Base-by-base conservation (phyloP, 2,113 vertebrate species). In the Tamias sibiricus region DNA sequence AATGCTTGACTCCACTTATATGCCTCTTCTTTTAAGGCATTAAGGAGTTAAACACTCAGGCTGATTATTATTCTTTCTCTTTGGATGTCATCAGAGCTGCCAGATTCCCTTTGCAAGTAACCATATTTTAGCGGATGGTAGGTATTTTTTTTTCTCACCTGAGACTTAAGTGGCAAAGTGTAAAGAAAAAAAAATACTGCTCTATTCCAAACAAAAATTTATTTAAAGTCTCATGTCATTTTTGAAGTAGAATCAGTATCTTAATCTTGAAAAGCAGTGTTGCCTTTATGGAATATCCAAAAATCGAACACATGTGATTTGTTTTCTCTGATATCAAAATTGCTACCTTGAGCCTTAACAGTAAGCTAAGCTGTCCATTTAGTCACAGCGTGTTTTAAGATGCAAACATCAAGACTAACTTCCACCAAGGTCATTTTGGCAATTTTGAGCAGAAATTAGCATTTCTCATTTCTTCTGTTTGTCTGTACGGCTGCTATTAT, bases 371-470 rank as follows among this genome's bases (percentile, higher is more conserved):
- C 42, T 7, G 0, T 97, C 89, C 95, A 54, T 87, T 91, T 96
- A 79, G 66, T 92, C 79, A n/a, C 76, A 0, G 32, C 92, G 84
- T 96, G 82, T 94, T 82, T 62, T 80, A 72, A 86, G 64, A 0
- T 32, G 80, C 95, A 94, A 97, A 96, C 86, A 90, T 97, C 76
- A 79, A 93, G 95, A 93, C 35, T 77, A 32, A 62, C 86, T 66
- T 84, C 84, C 88, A 37, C 96, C 62, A 17, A 80, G 91, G 91
- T 98, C 74, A 32, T 91, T 90, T 90, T 95, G 96, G 95, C 92
- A 93, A 64, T 98, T 98, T 97, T 87, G 86, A 89, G 77, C 97
- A 92, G 81, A 97, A 97, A 91, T 87, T 35, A 66, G 96, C 96
- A 92, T 95, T 97, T 98, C 76, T 35, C 62, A 91, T 37, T 74